Evolutionary conservation across 1,140 invertebrate genomes (phyloP).

Genomic region (Temnothorax curvispinosus): DNA sequence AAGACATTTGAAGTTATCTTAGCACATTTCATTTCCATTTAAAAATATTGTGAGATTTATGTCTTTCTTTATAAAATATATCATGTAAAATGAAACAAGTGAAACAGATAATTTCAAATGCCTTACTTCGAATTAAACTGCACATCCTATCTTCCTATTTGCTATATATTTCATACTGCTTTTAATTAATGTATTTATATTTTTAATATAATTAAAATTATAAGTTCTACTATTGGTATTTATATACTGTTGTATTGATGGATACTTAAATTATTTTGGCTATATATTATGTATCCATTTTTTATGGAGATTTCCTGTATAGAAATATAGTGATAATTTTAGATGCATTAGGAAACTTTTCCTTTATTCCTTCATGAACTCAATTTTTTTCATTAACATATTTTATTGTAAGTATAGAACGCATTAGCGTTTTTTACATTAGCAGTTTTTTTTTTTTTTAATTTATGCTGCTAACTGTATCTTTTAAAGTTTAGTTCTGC

Average conservation of each 20-base stretch:
- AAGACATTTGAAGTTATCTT: constrained; percentile 6
- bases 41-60: background rate
- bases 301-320: background rate
- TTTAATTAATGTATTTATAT: constrained; percentile 32
- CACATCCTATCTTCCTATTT: constrained; percentile 52
- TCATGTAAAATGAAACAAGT: background rate
- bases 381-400: background rate
- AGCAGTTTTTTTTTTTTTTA: background rate
- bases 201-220: background rate
- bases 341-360: constrained; percentile 11
- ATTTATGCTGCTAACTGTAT: constrained; percentile 19
- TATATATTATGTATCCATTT: background rate
- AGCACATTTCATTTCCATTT: background rate
- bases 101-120: constrained; percentile 19
- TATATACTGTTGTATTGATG: background rate
- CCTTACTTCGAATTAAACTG: constrained; percentile 38
- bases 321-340: constrained; percentile 23
- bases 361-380: constrained; percentile 3
- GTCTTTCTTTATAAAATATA: background rate
- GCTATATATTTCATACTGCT: constrained; percentile 15
- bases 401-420: background rate
- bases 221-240: background rate
- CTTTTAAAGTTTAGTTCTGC: constrained; percentile 32
- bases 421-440: background rate
- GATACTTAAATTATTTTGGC: constrained; percentile 11